phyloP scores from a whole-genome alignment of 2,888 invertebrate genomes.

The Morpho deidamia region DNA sequence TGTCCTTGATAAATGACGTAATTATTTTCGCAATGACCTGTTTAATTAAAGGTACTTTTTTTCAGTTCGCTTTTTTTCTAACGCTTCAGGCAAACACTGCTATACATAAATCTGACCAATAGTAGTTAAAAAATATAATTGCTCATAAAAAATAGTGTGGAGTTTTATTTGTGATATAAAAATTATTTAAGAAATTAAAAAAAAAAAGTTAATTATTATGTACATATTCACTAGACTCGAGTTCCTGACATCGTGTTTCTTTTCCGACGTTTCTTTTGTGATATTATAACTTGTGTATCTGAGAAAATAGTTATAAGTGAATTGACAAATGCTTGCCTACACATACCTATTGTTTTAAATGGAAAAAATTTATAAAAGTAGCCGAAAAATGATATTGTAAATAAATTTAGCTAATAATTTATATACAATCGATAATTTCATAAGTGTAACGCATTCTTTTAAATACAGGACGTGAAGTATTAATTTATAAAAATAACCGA shows the following conservation, averaged over 20 bases:
- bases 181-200: slow-evolving; percentile 41
- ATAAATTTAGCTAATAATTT: slow-evolving; percentile 63
- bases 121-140: slow-evolving; percentile 60
- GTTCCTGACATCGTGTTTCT: slow-evolving; percentile 44
- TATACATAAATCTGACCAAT: slow-evolving; percentile 58
- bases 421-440: slow-evolving; percentile 50
- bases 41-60: not conserved
- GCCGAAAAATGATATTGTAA: slow-evolving; percentile 70
- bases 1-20: slow-evolving; percentile 2
- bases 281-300: slow-evolving; percentile 28
- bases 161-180: slow-evolving; percentile 71
- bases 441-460: slow-evolving; percentile 55
- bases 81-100: slow-evolving; percentile 26
- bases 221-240: slow-evolving; percentile 51
- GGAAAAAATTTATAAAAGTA: slow-evolving; percentile 44
- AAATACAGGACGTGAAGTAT: slow-evolving; percentile 58
- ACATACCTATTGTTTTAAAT: slow-evolving; percentile 44
- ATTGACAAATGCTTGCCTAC: slow-evolving; percentile 63
- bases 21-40: not conserved
- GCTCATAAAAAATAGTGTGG: slow-evolving; percentile 67
- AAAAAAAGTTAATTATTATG: slow-evolving; percentile 28
- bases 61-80: slow-evolving; percentile 4
- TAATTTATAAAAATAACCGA: slow-evolving; percentile 50
- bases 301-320: slow-evolving; percentile 38
- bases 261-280: slow-evolving; percentile 36